These are phyloP conservation scores for Achlya flavicornis DNA, from an alignment of 2,888 invertebrate genomes.

Conservation along the genomic window DNA sequence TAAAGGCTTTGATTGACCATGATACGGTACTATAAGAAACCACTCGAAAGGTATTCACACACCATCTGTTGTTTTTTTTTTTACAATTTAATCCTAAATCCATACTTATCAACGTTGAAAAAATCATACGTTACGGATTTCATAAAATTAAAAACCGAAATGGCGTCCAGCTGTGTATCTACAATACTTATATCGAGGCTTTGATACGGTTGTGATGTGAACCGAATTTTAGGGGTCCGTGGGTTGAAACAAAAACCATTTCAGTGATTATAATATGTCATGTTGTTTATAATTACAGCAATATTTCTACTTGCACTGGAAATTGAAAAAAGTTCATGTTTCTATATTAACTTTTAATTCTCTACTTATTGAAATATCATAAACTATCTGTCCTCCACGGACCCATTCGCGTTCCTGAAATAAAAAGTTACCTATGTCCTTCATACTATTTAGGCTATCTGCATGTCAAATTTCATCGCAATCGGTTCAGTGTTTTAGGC, in stretches of 20 bases:
- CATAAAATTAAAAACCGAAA: constrained; percentile 60
- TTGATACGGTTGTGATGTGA: constrained; percentile 47
- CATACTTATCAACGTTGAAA: constrained; percentile 56
- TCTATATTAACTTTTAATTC: no score
- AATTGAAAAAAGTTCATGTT: no score
- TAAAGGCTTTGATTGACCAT: neutral
- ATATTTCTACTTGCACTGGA: no score
- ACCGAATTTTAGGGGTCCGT: constrained; percentile 40
- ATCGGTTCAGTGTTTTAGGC: no score
- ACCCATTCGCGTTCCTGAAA: no score
- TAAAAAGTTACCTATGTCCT: no score
- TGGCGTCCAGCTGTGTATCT: constrained; percentile 60
- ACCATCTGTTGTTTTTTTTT: constrained; percentile 45
- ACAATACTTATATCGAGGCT: constrained; percentile 53
- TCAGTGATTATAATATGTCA: no score
- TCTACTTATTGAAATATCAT: no score
- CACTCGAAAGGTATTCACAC: constrained; percentile 31
- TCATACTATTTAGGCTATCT: no score
- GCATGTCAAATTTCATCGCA: no score
- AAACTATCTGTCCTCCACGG: no score
- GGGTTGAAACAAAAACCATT: constrained; percentile 7
- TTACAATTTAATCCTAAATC: constrained; percentile 51
- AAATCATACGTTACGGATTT: constrained; percentile 58
- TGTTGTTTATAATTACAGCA: no score
- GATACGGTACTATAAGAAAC: neutral